phyloP scores from a whole-genome alignment of 2,113 vertebrate species.

The Sorex araneus region DNA sequence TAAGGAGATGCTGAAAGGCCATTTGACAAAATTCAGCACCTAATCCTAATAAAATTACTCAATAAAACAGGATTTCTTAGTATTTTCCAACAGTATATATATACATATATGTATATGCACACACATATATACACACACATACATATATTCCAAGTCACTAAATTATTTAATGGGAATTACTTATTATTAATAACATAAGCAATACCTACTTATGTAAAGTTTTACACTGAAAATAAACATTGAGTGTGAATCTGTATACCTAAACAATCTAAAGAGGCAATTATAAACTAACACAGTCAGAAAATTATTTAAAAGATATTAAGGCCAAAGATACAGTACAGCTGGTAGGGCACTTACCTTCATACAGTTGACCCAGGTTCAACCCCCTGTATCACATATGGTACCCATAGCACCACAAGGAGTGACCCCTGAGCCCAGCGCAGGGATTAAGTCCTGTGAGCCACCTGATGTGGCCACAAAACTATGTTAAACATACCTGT shows the following conservation, averaged over 20 bases:
- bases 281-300: constrained; percentile 1
- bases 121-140: neutral
- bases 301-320: neutral
- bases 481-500: neutral
- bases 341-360: too few species aligned
- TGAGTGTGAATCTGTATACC: neutral
- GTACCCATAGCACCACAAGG: too few species aligned
- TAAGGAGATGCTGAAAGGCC: constrained; percentile 1
- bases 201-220: neutral
- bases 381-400: too few species aligned
- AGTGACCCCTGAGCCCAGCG: too few species aligned
- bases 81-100: neutral
- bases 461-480: neutral
- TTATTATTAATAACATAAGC: too few species aligned
- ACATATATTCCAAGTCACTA: too few species aligned
- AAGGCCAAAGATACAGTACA: too few species aligned
- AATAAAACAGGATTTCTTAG: neutral
- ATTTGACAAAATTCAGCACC: constrained; percentile 41
- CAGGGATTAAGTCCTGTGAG: too few species aligned
- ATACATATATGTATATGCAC: neutral
- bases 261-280: constrained; percentile 33
- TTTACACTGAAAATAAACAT: too few species aligned
- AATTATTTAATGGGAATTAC: too few species aligned
- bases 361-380: too few species aligned
- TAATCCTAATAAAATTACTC: constrained; percentile 32